These are phyloP conservation scores for Apeltes quadracus DNA, from an alignment of 2,113 vertebrate genomes.

Conservation along the genomic window DNA sequence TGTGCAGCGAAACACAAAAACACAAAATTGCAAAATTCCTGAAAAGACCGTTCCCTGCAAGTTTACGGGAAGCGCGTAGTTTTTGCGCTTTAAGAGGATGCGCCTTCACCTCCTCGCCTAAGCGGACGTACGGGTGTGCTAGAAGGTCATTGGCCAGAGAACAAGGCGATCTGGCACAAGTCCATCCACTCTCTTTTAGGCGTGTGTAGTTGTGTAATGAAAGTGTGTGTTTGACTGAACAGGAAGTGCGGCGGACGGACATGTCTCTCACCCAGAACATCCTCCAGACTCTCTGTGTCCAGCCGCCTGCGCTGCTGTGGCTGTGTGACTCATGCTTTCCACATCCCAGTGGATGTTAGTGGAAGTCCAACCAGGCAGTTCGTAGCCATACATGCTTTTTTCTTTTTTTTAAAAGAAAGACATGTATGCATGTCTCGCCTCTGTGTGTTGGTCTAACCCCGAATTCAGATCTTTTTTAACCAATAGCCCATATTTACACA, in stretches of 20 bases:
- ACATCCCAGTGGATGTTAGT: conserved; percentile 70
- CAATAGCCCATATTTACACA: conserved; percentile 57
- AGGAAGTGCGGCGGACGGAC: conserved; percentile 75
- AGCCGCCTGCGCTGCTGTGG: conserved; percentile 52
- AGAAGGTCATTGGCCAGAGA: conserved; percentile 51
- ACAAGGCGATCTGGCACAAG: conserved; percentile 36
- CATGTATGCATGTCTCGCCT: conserved; percentile 15
- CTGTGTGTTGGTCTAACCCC: conserved; percentile 51
- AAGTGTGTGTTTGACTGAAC: conserved; percentile 48
- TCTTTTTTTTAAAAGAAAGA: conserved; percentile 45
- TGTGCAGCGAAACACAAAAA: conserved; percentile 12
- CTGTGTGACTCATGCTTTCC: conserved; percentile 77
- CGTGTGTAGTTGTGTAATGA: conserved; percentile 40
- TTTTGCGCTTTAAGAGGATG: conserved; percentile 39
- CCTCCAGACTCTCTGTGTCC: conserved; percentile 68
- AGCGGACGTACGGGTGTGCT: conserved; percentile 48
- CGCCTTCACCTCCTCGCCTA: background rate
- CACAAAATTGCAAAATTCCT: conserved; percentile 53
- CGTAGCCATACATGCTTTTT: conserved; percentile 32
- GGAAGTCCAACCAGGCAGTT: conserved; percentile 55
- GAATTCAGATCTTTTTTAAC: conserved; percentile 34
- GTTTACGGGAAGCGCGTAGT: conserved; percentile 64
- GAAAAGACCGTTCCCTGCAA: conserved; percentile 46
- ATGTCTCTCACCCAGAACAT: conserved; percentile 76
- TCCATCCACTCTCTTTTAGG: conserved; percentile 27